Evolutionary conservation across 2,888 invertebrate genomes (phyloP), one percentile per base, ranked within the genome.

Genomic region (Archaeoteleia sp.): DNA sequence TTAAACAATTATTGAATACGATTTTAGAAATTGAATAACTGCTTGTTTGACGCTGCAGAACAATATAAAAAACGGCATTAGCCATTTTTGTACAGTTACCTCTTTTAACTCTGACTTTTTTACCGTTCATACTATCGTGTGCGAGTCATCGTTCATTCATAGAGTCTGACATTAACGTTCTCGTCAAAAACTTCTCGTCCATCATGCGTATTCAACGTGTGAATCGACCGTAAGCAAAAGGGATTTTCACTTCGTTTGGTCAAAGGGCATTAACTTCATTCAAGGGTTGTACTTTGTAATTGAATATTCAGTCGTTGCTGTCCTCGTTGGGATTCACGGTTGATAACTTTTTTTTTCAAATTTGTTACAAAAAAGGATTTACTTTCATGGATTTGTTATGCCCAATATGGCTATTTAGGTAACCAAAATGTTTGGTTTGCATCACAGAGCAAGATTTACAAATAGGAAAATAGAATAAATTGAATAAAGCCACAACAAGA

Each of bases 181-280:
- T 40, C 32, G 53, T 62, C 61, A 62, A 67, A 67, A 67, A 62
- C 45, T 62, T 51, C 61, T 61, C 67, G 39, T 51, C 43, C 61
- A 60, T 55, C 57, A 42, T 67, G 57, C 32, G 37, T 35, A 67
- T 67, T 67, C 62, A 57, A 51, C 46, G 39, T 53, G 67, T 53
- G 67, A 62, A 54, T 42, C 55, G 40, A 62, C 62, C 67, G 62
- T 67, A 48, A 67, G 37, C 58, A 53, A 62, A 67, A 67, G 48
- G 62, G 53, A 42, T 53, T 67, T 62, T 58, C 48, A 53, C 51
- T 55, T 62, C 35, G 53, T 48, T 48, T 40, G 61, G 53, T 58
- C 57, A 62, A 62, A n/a, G 48, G 58, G 48, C 42, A 46, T 67
- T 53, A 57, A 55, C 42, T 67, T 43, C 46, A 57, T 57, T 42